phyloP scores from a whole-genome alignment of 1,140 invertebrate species.

The Potamilus streckersoni region DNA sequence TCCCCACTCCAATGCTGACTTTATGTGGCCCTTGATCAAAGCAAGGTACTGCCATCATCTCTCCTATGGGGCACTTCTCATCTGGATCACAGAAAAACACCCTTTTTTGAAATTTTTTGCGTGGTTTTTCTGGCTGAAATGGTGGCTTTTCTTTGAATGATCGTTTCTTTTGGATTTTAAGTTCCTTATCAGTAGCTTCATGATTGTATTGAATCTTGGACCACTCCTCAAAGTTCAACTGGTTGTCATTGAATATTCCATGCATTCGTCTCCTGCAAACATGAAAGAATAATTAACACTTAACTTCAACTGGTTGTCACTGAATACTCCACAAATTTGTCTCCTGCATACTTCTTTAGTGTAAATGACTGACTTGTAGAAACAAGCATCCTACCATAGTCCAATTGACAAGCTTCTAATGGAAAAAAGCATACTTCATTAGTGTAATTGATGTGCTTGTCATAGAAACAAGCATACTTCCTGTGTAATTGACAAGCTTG shows the following conservation, averaged over 20 bases:
- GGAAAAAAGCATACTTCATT: too few species aligned
- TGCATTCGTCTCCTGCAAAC: constrained; percentile 35
- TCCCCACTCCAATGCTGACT: neutral
- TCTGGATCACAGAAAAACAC: constrained; percentile 24
- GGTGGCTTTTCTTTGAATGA: constrained; percentile 50
- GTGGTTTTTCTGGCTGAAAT: constrained; percentile 28
- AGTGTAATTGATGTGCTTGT: too few species aligned
- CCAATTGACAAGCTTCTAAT: too few species aligned
- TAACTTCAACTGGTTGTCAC: constrained; percentile 47
- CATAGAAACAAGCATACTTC: too few species aligned
- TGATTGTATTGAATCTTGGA: constrained; percentile 35
- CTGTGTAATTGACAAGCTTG: too few species aligned
- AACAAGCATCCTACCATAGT: too few species aligned
- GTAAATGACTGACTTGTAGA: too few species aligned
- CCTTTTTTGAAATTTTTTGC: neutral
- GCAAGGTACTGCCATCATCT: constrained; percentile 11
- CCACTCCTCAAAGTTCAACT: constrained; percentile 53
- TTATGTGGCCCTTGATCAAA: neutral
- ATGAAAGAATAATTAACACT: too few species aligned
- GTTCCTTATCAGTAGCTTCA: constrained; percentile 42
- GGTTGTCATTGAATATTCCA: constrained; percentile 43
- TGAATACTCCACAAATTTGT: constrained; percentile 48
- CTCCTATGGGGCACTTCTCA: constrained; percentile 7
- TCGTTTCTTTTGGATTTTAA: constrained; percentile 53
- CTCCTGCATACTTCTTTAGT: too few species aligned